Evolutionary conservation across 2,113 vertebrate species (phyloP), one percentile per base, ranked within the genome.

Genomic region (Pan paniscus): DNA sequence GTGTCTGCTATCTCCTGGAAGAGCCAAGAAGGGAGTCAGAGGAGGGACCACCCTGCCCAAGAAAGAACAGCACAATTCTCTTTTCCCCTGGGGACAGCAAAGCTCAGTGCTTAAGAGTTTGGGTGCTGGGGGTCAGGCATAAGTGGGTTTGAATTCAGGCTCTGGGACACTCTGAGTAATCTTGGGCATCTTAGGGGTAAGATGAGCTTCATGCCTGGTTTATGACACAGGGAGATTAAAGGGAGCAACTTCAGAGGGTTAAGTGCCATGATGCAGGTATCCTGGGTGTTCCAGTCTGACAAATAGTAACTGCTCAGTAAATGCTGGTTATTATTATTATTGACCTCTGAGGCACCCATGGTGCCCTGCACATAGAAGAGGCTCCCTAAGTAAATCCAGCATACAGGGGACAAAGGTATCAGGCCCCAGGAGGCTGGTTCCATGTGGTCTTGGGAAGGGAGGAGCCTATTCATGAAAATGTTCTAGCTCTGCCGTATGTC

Each of bases 361-460:
- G 35, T 68, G 32, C 32, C 48, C 27, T 40, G 59, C 57, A 35
- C 48, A 13, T 8, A 40, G 35, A 61, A 50, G 14, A 87, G 46
- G 35, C 18, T 81, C 20, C 10, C 0, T 35, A 35, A 35, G 52
- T 27, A 48, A 91, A 75, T 32, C 20, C 75, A 75, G 46, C 64
- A 5, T 73, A 48, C 25, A n/a, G 13, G 0, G n/a, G 32, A n/a
- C 13, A 35, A 38, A 6, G 2, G 8, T 17, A 0, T 5, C 55
- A 30, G 3, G 13, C 38, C 64, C 32, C 1, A 1, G 55, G 55
- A 86, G 46, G 46, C 75, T 17, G 4, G 35, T 25, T 20, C 43
- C 61, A 43, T 35, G 30, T 4, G 14, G n/a, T 30, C 40, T 48
- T 43, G 30, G 22, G 23, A 22, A 72, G n/a, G 78, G 81, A 11